Conservation (phyloP, 2,888 invertebrate species). For the Tenthredo mesomela region DNA sequence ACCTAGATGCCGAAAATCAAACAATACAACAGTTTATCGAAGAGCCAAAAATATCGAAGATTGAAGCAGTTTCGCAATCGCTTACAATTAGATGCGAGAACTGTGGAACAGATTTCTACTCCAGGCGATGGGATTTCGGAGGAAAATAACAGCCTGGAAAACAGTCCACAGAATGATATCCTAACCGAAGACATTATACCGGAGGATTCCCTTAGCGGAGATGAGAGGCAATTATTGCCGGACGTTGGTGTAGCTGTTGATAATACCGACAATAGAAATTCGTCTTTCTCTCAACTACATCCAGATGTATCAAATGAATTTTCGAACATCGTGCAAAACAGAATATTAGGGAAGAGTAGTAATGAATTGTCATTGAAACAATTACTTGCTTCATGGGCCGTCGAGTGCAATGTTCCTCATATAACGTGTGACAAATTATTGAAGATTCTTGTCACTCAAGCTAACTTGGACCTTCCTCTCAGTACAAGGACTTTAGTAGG, state of each 20-base stretch:
- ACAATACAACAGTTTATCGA: not conserved
- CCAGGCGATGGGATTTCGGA: not conserved
- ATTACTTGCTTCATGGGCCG: constrained; percentile 5
- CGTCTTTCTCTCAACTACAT: no score
- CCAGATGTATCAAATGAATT: no score
- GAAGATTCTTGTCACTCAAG: constrained; percentile 4
- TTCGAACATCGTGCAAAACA: no score
- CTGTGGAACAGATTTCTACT: not conserved
- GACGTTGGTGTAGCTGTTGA: not conserved
- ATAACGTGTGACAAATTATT: not conserved
- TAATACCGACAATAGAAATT: no score
- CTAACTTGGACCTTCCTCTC: not conserved
- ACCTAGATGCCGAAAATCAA: not conserved
- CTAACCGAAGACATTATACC: not conserved
- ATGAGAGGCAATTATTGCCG: not conserved
- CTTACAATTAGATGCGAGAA: not conserved
- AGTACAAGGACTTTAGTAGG: not conserved
- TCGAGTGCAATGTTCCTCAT: not conserved
- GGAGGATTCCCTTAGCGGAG: not conserved
- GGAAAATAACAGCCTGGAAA: not conserved
- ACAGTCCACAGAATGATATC: constrained; percentile 11
- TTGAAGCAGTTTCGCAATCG: not conserved
- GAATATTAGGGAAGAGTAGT: not conserved
- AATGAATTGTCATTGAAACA: not conserved
- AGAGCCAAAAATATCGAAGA: constrained; percentile 12